phyloP scores from a whole-genome alignment of 2,797 vertebrate species.

The Rhinophrynus dorsalis region DNA sequence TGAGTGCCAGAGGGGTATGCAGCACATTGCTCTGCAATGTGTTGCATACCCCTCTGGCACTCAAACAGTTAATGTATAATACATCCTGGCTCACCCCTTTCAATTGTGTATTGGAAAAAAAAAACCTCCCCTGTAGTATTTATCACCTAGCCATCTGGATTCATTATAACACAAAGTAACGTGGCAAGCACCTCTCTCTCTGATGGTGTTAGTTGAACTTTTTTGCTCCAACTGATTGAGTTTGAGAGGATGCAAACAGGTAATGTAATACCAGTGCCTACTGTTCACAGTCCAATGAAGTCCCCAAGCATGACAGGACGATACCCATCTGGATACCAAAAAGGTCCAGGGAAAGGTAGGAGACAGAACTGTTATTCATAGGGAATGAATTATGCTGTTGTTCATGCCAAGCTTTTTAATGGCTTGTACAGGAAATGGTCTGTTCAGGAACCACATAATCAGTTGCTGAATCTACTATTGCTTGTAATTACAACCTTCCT shows the following conservation, averaged over 20 bases:
- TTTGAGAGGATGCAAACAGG: background rate
- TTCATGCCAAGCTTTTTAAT: conserved; percentile 31
- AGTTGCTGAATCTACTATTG: conserved; percentile 40
- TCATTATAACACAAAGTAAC: too few relatives aligned
- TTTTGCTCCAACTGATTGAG: background rate
- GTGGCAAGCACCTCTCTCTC: too few relatives aligned
- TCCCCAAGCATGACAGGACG: background rate
- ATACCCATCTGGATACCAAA: background rate
- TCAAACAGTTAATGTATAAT: too few relatives aligned
- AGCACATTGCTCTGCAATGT: too few relatives aligned
- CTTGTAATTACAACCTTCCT: conserved; percentile 45
- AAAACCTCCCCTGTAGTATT: too few relatives aligned
- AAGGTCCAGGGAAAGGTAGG: conserved; percentile 16
- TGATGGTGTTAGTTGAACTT: background rate
- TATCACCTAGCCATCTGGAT: too few relatives aligned
- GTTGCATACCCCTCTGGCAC: too few relatives aligned
- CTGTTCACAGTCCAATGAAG: background rate
- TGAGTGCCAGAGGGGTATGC: too few relatives aligned
- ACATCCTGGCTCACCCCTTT: too few relatives aligned
- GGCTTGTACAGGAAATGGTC: conserved; percentile 30
- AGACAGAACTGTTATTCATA: conserved; percentile 44
- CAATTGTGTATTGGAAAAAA: too few relatives aligned
- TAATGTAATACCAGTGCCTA: conserved; percentile 20
- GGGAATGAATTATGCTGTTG: conserved; percentile 38
- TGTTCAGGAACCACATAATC: conserved; percentile 41